Base-by-base conservation (phyloP, 2,888 invertebrate species). In the Exocentrus adspersus region DNA sequence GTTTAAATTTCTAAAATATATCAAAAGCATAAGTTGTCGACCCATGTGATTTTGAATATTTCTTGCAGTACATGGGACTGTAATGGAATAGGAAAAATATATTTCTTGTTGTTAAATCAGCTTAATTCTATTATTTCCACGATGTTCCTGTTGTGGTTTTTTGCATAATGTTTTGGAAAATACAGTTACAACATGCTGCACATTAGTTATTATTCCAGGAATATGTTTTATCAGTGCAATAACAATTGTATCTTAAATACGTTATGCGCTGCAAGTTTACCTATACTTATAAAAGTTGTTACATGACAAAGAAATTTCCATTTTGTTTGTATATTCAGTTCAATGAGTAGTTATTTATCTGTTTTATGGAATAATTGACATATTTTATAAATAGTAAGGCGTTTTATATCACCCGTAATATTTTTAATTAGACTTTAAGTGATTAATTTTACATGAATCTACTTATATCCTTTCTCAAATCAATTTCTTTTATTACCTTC, bases 241-340 rank as follows among this genome's bases (percentile, higher is more conserved):
- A 37, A n/a, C 14, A 12, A 37, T 37, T 37, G 37, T 37, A n/a
- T n/a, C n/a, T n/a, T 37, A 37, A 28, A 10, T 32, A 10, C n/a
- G 32, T 7, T 37, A 48, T 48, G 48, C 24, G 1, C 12, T 2
- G 14, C 10, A 16, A 7, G 17, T 16, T 24, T 28, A 12, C 24
- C 12, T 48, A 16, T 28, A 28, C 12, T 48, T 14, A 28, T 48
- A 16, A 28, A 28, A n/a, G 21, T 28, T 48, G 28, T 30, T 48
- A 48, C 14, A 14, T 48, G 28, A 48, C 14, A 48, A 48, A 12
- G 48, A 48, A 48, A 14, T 24, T 2, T 14, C 28, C 28, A 28
- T 48, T 48, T 37, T 37, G 6, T 37, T 37, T 37, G 37, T 14
- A 37, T 37, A 37, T 37, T 37, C 37, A 37, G n/a, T 37, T n/a